Base-by-base conservation (phyloP, 2,797 vertebrate species). In the Diglossa cyanea region DNA sequence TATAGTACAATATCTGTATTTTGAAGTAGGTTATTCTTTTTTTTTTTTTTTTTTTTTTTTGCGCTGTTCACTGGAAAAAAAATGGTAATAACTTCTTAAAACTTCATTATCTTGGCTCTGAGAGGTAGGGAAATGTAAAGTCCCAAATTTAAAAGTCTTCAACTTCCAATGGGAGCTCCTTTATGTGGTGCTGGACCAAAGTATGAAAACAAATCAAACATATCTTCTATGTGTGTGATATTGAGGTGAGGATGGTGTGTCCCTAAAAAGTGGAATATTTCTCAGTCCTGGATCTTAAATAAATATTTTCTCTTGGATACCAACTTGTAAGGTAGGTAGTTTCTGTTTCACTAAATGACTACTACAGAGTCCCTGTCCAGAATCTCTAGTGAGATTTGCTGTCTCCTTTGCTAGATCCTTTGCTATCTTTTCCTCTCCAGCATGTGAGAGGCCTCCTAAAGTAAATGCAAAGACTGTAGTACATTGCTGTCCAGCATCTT, bases 241-340 rank as follows among this genome's bases (percentile, higher is more conserved):
- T 0, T 63, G 48, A 67, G 67, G 25, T 79, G 68, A 76, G 28
- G 33, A 44, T 30, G 30, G 10, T 0, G 0, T 48, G 21, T 30
- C 18, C 13, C 13, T 81, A 7, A 24, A 1, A 73, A 3, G 11
- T 24, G 26, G 45, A 62, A n/a, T 47, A 54, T 54, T 88, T 73
- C 31, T 76, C 13, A 33, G 31, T 60, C 17, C 9, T 37, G 62
- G 31, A 39, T 76, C 31, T 60, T 68, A 55, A 74, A 37, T 30
- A 67, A 79, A 17, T 74, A 28, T 57, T 76, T 72, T 75, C 12
- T 93, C 11, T 76, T 62, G 68, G 20, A 11, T 67, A 9, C 54
- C 30, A 48, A 0, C 11, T 40, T 54, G 28, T 23, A 37, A 67
- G 10, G 11, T 35, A 88, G 42, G 18, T 58, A 31, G 8, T 40